phyloP scores from a whole-genome alignment of 2,888 invertebrate species.

The Limnephilus auricula region DNA sequence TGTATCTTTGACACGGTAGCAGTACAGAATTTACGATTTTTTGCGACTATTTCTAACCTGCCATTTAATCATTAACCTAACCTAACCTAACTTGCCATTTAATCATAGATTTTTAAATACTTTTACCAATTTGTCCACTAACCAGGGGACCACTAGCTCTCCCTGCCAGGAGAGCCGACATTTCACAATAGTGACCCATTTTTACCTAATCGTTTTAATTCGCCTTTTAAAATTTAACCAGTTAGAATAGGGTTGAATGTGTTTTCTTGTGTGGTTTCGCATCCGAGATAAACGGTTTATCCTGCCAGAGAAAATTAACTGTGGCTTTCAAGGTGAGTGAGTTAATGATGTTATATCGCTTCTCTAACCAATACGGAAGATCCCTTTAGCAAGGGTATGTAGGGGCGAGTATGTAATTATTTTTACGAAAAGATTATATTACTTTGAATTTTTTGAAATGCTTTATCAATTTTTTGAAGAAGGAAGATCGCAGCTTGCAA shows the following conservation, averaged over 20 bases:
- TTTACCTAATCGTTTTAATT: background rate
- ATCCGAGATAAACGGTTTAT: constrained; percentile 23
- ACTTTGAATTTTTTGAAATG: background rate
- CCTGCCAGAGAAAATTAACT: constrained; percentile 20
- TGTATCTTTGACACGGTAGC: no score
- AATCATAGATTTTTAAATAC: no score
- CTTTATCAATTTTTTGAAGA: background rate
- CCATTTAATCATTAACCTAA: no score
- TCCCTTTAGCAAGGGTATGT: background rate
- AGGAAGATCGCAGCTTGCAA: no score
- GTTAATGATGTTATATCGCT: constrained; percentile 43
- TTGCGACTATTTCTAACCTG: no score
- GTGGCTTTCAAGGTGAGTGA: constrained; percentile 32
- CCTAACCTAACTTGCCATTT: no score
- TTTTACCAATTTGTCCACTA: no score
- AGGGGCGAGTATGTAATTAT: background rate
- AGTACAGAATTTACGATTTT: no score
- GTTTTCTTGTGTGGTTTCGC: constrained; percentile 7
- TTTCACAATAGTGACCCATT: background rate
- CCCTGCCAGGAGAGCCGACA: no score
- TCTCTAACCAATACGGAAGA: constrained; percentile 25
- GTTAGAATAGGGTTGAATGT: background rate
- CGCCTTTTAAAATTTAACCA: background rate
- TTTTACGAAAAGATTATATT: background rate
- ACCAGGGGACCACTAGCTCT: no score